phyloP scores from a whole-genome alignment of 2,888 invertebrate species.

The Baronia brevicornis region DNA sequence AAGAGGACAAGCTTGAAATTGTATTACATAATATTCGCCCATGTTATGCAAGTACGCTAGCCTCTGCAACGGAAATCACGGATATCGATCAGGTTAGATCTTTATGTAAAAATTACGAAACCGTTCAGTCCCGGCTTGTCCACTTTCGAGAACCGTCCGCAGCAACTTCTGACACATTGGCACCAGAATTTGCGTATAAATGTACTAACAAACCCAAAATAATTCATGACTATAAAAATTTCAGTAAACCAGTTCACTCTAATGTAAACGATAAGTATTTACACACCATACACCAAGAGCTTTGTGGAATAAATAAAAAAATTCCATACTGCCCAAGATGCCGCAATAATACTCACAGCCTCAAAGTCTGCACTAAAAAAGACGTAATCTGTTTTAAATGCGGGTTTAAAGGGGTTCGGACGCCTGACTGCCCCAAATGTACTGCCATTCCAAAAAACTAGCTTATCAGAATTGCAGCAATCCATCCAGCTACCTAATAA shows the following conservation, averaged over 20 bases:
- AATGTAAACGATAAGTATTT: neutral
- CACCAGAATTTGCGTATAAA: slow-evolving; percentile 15
- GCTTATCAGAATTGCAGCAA: slow-evolving; percentile 5
- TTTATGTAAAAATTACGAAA: slow-evolving; percentile 17
- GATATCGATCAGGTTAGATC: slow-evolving; percentile 10
- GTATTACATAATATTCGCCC: slow-evolving; percentile 18
- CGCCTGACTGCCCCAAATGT: slow-evolving; percentile 11
- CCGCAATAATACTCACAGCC: slow-evolving; percentile 4
- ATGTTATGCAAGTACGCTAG: slow-evolving; percentile 13
- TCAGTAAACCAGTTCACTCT: neutral
- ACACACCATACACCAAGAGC: neutral
- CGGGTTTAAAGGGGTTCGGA: slow-evolving; percentile 9
- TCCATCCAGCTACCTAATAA: no score
- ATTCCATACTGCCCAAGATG: neutral
- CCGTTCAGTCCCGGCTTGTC: slow-evolving; percentile 7
- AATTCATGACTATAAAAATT: neutral
- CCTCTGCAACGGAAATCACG: slow-evolving; percentile 9
- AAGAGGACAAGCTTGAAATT: slow-evolving; percentile 12
- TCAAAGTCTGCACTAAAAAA: neutral
- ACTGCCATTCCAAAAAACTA: slow-evolving; percentile 14
- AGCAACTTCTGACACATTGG: slow-evolving; percentile 10
- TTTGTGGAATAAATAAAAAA: neutral
- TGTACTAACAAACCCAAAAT: neutral
- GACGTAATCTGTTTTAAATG: slow-evolving; percentile 12
- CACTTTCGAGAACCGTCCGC: slow-evolving; percentile 13